These are phyloP conservation scores for Eudyptes chrysolophus DNA, from an alignment of 2,113 vertebrate genomes.

Conservation along the genomic window DNA sequence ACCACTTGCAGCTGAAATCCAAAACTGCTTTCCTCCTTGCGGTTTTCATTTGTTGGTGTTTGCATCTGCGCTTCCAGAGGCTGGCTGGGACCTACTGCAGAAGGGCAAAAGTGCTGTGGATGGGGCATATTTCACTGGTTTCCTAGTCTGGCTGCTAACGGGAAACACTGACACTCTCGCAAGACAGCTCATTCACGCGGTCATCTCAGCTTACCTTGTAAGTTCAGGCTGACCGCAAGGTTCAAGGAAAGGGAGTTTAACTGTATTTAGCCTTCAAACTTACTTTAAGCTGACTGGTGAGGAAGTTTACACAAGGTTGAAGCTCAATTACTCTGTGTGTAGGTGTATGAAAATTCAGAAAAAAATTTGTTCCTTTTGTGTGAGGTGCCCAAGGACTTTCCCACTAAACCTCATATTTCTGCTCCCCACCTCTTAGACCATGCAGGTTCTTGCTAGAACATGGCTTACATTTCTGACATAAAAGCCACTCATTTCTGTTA, in stretches of 20 bases:
- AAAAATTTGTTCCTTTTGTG: not conserved
- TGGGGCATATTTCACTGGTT: not conserved
- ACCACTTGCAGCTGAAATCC: not conserved
- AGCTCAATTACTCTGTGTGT: not conserved
- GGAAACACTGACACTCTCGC: not conserved
- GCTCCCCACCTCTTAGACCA: not conserved
- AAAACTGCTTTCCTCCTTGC: not conserved
- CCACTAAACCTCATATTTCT: not conserved
- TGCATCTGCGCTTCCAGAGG: not conserved
- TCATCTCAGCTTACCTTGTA: not conserved
- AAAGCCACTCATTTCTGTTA: not conserved
- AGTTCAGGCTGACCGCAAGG: not conserved
- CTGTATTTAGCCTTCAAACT: not conserved
- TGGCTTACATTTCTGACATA: not conserved
- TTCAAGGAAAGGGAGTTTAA: not conserved
- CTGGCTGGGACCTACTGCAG: not conserved
- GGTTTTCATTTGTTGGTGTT: not conserved
- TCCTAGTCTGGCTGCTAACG: not conserved
- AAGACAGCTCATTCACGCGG: accelerated
- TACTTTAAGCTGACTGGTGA: not conserved
- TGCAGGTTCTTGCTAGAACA: not conserved
- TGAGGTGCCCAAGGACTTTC: not conserved
- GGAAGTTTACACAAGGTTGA: not conserved
- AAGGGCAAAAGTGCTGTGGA: not conserved
- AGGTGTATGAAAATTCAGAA: not conserved